Conservation (phyloP, 2,113 vertebrate genomes). For the Vulpes lagopus region DNA sequence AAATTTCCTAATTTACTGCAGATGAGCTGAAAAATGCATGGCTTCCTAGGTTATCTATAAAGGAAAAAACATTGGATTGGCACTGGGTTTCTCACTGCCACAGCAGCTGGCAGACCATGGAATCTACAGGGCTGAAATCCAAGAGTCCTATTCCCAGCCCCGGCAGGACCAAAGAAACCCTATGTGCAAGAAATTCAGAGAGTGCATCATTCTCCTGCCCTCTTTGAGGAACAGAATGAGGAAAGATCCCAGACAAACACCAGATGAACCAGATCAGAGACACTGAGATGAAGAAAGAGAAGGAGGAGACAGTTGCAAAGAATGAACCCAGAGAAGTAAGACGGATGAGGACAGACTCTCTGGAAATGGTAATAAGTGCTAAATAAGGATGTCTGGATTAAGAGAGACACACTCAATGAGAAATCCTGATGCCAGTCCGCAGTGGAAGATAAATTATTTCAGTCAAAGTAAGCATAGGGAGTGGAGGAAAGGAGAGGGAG, state of each 20-base stretch:
- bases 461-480: background rate
- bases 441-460: background rate
- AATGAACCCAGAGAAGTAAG: background rate
- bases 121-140: background rate
- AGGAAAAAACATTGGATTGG: background rate
- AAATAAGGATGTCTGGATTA: background rate
- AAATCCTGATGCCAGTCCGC: background rate
- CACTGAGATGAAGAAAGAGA: background rate
- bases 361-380: background rate
- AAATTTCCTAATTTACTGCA: background rate
- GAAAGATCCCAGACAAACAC: background rate
- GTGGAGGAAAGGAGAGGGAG: background rate
- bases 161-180: background rate
- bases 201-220: accelerated
- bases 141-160: background rate
- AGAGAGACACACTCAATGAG: background rate
- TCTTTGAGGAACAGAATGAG: background rate
- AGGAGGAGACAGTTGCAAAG: background rate
- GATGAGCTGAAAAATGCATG: background rate
- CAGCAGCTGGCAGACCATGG: background rate
- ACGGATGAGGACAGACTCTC: background rate
- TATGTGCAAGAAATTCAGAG: background rate
- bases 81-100: background rate
- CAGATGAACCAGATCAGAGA: background rate
- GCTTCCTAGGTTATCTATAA: background rate